phyloP scores from a whole-genome alignment of 2,797 vertebrate genomes.

The Centropyge bicolor region DNA sequence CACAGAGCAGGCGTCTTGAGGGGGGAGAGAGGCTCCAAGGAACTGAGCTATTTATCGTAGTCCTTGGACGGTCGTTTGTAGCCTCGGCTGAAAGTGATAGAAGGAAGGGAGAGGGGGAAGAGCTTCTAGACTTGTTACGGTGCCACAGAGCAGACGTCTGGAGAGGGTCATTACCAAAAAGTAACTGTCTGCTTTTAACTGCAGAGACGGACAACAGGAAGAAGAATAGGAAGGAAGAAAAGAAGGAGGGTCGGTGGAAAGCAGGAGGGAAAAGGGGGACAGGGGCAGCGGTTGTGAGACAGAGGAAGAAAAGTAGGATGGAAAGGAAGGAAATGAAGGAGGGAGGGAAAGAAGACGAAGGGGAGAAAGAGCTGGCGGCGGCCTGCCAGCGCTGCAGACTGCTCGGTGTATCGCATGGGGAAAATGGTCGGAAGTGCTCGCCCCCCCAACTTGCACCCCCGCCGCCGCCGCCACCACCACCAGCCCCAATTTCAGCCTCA shows the following conservation, averaged over 20 bases:
- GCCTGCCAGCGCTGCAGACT: conserved; percentile 78
- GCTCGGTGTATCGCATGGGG: conserved; percentile 74
- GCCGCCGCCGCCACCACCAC: conserved; percentile 50
- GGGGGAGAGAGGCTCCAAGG: conserved; percentile 57
- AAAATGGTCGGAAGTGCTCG: conserved; percentile 82
- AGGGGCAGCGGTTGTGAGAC: conserved; percentile 31
- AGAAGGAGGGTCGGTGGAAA: conserved; percentile 55
- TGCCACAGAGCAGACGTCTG: conserved; percentile 72
- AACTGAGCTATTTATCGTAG: conserved; percentile 67
- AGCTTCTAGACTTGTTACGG: conserved; percentile 58
- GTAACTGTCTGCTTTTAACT: conserved; percentile 62
- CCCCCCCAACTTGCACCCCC: conserved; percentile 71
- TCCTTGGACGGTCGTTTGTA: conserved; percentile 58
- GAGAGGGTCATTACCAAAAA: conserved; percentile 68
- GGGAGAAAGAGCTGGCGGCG: conserved; percentile 64
- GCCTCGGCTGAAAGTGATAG: conserved; percentile 52
- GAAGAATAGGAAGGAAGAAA: conserved; percentile 55
- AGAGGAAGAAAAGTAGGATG: conserved; percentile 65
- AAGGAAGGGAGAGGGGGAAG: conserved; percentile 31
- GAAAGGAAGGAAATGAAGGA: conserved; percentile 68
- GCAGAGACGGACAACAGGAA: conserved; percentile 53
- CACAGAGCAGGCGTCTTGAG: conserved; percentile 59
- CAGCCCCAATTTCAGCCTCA: conserved; percentile 77
- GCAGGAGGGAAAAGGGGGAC: conserved; percentile 36
- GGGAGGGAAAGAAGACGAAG: conserved; percentile 62